Conservation (phyloP, 2,888 invertebrate species). For the Hesperia comma region DNA sequence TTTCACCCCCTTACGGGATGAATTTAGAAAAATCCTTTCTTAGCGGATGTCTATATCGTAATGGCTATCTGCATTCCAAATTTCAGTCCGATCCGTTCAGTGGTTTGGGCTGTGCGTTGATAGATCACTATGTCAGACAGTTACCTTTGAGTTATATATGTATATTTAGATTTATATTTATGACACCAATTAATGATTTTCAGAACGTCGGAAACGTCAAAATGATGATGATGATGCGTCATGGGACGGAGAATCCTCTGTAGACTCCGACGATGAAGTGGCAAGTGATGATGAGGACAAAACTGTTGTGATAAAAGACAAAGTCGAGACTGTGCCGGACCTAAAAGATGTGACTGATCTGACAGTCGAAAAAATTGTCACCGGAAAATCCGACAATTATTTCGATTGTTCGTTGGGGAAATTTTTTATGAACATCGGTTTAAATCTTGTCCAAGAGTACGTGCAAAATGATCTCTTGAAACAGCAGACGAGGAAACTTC, state of each 20-base stretch:
- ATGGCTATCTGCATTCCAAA: no score
- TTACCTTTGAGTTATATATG: no score
- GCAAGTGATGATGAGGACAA: slow-evolving; percentile 69
- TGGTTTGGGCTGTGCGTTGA: no score
- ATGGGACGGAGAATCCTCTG: slow-evolving; percentile 81
- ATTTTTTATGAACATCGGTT: slow-evolving; percentile 95
- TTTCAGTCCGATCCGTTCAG: no score
- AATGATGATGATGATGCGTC: slow-evolving; percentile 82
- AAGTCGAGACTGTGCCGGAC: slow-evolving; percentile 77
- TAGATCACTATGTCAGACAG: no score
- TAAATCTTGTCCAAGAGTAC: slow-evolving; percentile 95
- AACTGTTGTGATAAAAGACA: slow-evolving; percentile 80
- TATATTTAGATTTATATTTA: no score
- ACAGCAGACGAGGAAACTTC: slow-evolving; percentile 93
- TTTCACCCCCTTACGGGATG: no score
- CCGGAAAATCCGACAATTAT: slow-evolving; percentile 86
- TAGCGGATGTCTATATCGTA: no score
- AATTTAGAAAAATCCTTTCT: no score
- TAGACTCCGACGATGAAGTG: slow-evolving; percentile 80
- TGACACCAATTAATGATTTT: no score
- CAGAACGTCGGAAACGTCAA: slow-evolving; percentile 56
- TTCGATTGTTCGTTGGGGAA: slow-evolving; percentile 95
- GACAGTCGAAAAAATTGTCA: slow-evolving; percentile 56
- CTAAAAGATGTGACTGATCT: slow-evolving; percentile 76
- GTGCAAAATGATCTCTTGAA: slow-evolving; percentile 96